Conservation (phyloP, 2,888 invertebrate species). For the Catocala fraxini region DNA sequence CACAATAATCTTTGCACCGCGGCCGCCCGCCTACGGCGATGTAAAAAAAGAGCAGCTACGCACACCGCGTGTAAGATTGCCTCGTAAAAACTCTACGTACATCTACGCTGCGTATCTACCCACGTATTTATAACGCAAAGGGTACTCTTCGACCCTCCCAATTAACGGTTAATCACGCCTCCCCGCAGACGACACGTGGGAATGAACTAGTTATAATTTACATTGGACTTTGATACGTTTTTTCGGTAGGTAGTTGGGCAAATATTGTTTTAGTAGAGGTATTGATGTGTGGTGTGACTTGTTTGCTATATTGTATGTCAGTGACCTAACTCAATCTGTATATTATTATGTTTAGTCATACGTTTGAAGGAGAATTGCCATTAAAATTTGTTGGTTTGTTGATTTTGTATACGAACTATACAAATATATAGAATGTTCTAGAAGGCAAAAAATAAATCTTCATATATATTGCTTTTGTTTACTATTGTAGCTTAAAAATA, state of each 20-base stretch:
- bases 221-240: slow-evolving; percentile 25
- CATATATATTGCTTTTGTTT: too few relatives aligned
- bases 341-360: too few relatives aligned
- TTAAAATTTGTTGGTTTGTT: too few relatives aligned
- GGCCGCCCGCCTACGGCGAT: slow-evolving; percentile 67
- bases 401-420: too few relatives aligned
- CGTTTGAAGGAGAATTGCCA: too few relatives aligned
- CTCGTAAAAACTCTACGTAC: slow-evolving; percentile 74
- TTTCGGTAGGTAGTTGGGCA: slow-evolving; percentile 9
- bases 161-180: slow-evolving; percentile 65
- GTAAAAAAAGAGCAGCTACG: slow-evolving; percentile 78
- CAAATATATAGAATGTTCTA: too few relatives aligned
- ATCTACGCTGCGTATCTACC: slow-evolving; percentile 40
- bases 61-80: slow-evolving; percentile 78
- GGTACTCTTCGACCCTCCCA: slow-evolving; percentile 57
- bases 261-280: too few relatives aligned
- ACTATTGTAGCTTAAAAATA: too few relatives aligned
- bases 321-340: too few relatives aligned
- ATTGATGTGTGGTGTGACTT: too few relatives aligned
- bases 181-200: slow-evolving; percentile 49
- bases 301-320: too few relatives aligned
- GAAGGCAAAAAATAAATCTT: too few relatives aligned
- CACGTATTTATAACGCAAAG: slow-evolving; percentile 37
- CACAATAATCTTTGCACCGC: slow-evolving; percentile 58
- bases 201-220: slow-evolving; percentile 52